A percentile compares a stretch with the other conserved stretches of the same genome.
phyloP scores from a whole-genome alignment of 2,888 invertebrate species.

The Deilephila elpenor region DNA sequence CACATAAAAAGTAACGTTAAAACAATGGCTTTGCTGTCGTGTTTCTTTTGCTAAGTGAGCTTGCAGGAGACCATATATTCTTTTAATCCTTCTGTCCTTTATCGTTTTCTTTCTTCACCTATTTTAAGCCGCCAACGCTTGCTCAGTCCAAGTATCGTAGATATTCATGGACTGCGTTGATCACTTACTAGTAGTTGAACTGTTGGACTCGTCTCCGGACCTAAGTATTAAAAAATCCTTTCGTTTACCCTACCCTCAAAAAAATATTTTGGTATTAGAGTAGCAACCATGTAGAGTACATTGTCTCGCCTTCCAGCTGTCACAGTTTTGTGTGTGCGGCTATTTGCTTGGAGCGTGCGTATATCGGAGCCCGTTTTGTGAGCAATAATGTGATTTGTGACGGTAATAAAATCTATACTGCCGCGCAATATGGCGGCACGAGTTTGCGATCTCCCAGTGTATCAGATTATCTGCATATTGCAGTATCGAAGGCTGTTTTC shows the following conservation, averaged over 20 bases:
- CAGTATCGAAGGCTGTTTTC: slow-evolving; percentile 22
- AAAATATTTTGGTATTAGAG: background rate
- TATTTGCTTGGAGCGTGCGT: slow-evolving; percentile 16
- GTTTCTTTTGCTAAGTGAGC: too few relatives aligned
- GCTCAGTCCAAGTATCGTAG: too few relatives aligned
- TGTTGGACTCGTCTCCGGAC: too few relatives aligned
- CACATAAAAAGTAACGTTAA: too few relatives aligned
- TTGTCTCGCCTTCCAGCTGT: slow-evolving; percentile 12
- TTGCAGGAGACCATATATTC: too few relatives aligned
- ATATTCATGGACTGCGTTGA: too few relatives aligned
- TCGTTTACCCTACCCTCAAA: too few relatives aligned
- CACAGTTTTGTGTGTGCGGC: background rate
- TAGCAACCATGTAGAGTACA: background rate
- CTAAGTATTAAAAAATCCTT: too few relatives aligned
- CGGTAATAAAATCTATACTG: slow-evolving; percentile 22
- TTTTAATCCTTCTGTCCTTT: too few relatives aligned
- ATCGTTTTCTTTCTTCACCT: too few relatives aligned
- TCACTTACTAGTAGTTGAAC: background rate
- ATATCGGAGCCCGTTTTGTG: slow-evolving; percentile 23
- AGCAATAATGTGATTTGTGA: slow-evolving; percentile 26
- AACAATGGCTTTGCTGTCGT: too few relatives aligned
- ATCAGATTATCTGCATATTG: slow-evolving; percentile 24
- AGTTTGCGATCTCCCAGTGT: slow-evolving; percentile 15
- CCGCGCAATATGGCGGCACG: slow-evolving; percentile 7
- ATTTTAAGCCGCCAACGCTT: too few relatives aligned